Evolutionary conservation across 1,140 invertebrate genomes (phyloP), one percentile per base, ranked within the genome.

Genomic region (Physella acuta): DNA sequence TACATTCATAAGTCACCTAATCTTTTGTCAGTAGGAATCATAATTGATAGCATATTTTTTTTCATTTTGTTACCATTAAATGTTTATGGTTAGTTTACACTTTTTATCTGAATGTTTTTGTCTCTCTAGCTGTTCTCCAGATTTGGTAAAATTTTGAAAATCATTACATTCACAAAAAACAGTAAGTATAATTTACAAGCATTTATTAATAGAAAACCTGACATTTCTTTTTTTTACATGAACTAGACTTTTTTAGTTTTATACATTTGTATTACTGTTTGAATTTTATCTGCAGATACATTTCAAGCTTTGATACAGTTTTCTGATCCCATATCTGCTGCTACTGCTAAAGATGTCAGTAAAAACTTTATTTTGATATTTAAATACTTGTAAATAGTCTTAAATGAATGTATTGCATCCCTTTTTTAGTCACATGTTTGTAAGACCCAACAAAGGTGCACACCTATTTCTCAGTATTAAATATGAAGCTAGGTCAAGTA

Each of bases 291-390:
- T 91, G 73, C 89, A 97, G 94, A 94, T 88, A 95, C 94, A 88
- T 99, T 98, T 90, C 97, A 99, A 91, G 97, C 96, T 69, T 89
- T 99, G 78, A 97, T 99, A 85, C 97, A 99, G 87, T 98, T 98
- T 87, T 92, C 94, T 73, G 96, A 99, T 87, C 93, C 95, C 69
- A 90, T 94, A 80, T 93, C 94, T 74, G 96, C 97, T 71, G 95
- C 97, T 86, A 91, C 94, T 79, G 96, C 97, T 81, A 98, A 97
- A 90, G 88, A 92, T 87, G 92, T 93, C 86, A 91, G 90, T 90
- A 39, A 11, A 33, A 1, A 31, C 4, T 63, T 5, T 62, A n/a
- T 62, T 3, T 34, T 11, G 34, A 49, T 11, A 49, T 49, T 49
- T 11, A 11, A 11, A 49, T 49, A n/a, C n/a, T 49, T 49, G 44